Base-by-base conservation (phyloP, 2,888 invertebrate genomes). In the Nomada ferruginata region DNA sequence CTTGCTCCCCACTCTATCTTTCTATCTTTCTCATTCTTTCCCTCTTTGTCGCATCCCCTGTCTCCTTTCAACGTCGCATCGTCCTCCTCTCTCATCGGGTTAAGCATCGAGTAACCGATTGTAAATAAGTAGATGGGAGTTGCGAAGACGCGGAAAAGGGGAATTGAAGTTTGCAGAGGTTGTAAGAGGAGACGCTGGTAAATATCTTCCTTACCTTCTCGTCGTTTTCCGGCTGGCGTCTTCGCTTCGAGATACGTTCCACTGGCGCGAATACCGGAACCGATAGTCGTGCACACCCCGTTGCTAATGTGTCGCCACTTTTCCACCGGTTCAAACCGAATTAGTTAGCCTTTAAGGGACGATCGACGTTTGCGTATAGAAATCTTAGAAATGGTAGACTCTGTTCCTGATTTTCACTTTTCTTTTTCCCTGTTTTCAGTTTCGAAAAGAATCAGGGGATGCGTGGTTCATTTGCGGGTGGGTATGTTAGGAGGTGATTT, bases 81-180 rank as follows among this genome's bases (percentile, higher is more conserved):
- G 57, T 68, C 70, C 61, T 63, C 59, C 80, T 52, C 82, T 71
- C 85, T 84, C 87, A 84, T 86, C 83, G 85, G 85, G 89, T 89
- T 87, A 89, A 86, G 88, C 90, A 91, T 89, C 88, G 85, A 89
- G 90, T 89, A 91, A 90, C 90, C 89, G 86, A 89, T 90, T 90
- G 90, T 90, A 90, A 91, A 91, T 87, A 90, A 83, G 85, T 59
- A 76, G 75, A 5, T 26, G 82, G 76, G 70, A 65, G 44, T 36
- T 77, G 83, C 81, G 72, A 79, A 84, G 80, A 85, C 73, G 82
- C 71, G 71, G 84, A 86, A 84, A 84, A 82, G 86, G 85, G 85
- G 87, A 90, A 88, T 89, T 87, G 86, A 89, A 90, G 90, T 89
- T 91, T 90, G 83, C 88, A 81, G 78, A 91, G 86, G 86, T 87